Evolutionary conservation across 2,113 vertebrate genomes (phyloP).

Genomic region (Hypocryptadius cinnamomeus): DNA sequence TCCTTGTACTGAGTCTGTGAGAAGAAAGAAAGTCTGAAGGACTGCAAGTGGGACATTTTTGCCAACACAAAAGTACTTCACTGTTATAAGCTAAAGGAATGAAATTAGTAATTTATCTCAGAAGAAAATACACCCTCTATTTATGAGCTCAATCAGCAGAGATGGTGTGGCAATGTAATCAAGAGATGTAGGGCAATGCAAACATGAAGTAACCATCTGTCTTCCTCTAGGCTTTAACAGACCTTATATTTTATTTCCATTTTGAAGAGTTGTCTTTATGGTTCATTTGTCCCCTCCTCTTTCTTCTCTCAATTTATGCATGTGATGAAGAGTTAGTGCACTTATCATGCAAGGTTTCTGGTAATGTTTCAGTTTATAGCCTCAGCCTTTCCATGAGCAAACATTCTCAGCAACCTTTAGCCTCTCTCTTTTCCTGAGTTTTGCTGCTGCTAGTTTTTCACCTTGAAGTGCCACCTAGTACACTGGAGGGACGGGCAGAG

Average conservation of each 20-base stretch:
- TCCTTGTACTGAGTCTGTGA: background rate
- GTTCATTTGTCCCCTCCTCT: background rate
- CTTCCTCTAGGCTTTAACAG: background rate
- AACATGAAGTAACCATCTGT: slow-evolving; percentile 19
- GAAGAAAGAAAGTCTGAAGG: background rate
- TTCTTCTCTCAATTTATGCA: background rate
- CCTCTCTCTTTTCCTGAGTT: slow-evolving; percentile 59
- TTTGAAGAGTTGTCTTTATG: slow-evolving; percentile 8
- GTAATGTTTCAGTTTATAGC: slow-evolving; percentile 63
- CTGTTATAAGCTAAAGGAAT: background rate
- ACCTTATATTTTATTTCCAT: slow-evolving; percentile 17
- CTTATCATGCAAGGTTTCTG: slow-evolving; percentile 62
- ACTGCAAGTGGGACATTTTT: background rate
- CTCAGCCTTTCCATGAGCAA: slow-evolving; percentile 65
- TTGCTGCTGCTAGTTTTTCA: slow-evolving; percentile 58
- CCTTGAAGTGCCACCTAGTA: slow-evolving; percentile 21
- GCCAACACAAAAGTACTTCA: background rate
- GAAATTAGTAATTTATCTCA: background rate
- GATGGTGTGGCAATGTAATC: background rate
- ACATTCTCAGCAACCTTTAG: slow-evolving; percentile 72
- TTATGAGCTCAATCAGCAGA: background rate
- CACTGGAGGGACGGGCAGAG: background rate
- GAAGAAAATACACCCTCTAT: background rate
- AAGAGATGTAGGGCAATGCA: background rate
- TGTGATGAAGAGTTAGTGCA: slow-evolving; percentile 8